Conservation (phyloP, 2,113 vertebrate species). For the Nothoprocta pentlandii region DNA sequence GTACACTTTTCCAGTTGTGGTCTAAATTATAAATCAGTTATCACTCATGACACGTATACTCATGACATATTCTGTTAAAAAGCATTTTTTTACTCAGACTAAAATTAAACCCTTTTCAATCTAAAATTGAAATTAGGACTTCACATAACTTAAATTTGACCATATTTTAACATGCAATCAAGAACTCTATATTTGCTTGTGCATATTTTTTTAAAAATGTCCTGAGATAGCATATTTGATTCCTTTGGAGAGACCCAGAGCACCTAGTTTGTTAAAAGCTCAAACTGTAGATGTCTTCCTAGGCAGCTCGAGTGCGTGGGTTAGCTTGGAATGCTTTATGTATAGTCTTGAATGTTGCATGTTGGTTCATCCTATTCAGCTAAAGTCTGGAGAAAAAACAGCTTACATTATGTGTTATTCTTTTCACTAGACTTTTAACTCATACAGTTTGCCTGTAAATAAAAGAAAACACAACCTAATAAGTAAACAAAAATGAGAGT, state of each 20-base stretch:
- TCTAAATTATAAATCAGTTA: neutral
- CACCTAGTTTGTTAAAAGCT: neutral
- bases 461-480: neutral
- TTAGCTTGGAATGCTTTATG: neutral
- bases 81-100: neutral
- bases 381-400: neutral
- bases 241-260: neutral
- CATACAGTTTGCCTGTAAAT: neutral
- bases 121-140: neutral
- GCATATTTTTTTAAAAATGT: neutral
- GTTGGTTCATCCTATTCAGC: neutral
- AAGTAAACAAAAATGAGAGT: neutral
- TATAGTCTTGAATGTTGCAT: neutral
- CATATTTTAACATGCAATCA: neutral
- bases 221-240: neutral
- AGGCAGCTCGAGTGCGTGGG: neutral
- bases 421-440: neutral
- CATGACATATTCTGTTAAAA: neutral
- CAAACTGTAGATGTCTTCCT: neutral
- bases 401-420: neutral
- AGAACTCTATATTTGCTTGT: neutral
- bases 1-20: constrained; percentile 1
- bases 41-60: neutral
- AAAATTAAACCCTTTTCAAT: neutral
- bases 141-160: neutral